These are phyloP conservation scores for Acipenser oxyrinchus DNA, from an alignment of 2,797 vertebrate genomes.

Conservation along the genomic window DNA sequence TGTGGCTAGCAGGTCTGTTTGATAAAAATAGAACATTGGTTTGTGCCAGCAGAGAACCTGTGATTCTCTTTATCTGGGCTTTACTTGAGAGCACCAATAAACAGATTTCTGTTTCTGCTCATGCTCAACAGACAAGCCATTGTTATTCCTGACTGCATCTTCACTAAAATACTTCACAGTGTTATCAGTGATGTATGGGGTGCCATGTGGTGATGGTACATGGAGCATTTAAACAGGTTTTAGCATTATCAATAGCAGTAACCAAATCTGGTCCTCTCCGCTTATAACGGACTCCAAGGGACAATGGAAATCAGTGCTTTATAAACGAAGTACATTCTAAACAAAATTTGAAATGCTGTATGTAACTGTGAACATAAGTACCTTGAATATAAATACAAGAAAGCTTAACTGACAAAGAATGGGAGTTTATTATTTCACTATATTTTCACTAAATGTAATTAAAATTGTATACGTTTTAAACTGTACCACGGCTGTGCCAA, in stretches of 20 bases:
- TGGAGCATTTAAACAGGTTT: background rate
- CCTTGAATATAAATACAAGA: too few relatives aligned
- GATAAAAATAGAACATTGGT: background rate
- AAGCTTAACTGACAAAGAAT: too few relatives aligned
- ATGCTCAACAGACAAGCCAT: background rate
- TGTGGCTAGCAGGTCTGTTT: background rate
- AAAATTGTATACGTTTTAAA: too few relatives aligned
- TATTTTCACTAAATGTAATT: too few relatives aligned
- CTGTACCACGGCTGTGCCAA: too few relatives aligned
- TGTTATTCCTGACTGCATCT: background rate
- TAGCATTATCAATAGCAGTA: background rate
- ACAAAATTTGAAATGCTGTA: too few relatives aligned
- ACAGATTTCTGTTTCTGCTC: background rate
- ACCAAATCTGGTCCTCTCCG: background rate
- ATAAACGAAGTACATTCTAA: too few relatives aligned
- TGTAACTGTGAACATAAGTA: too few relatives aligned
- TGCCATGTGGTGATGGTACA: background rate
- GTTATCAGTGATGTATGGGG: background rate
- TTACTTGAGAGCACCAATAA: background rate
- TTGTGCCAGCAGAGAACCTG: background rate
- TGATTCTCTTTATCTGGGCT: background rate
- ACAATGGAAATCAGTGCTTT: too few relatives aligned
- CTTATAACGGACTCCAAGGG: too few relatives aligned
- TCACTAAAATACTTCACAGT: background rate
- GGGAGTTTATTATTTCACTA: too few relatives aligned